Base-by-base conservation (phyloP, 1,140 invertebrate species). In the Acromyrmex charruanus region DNA sequence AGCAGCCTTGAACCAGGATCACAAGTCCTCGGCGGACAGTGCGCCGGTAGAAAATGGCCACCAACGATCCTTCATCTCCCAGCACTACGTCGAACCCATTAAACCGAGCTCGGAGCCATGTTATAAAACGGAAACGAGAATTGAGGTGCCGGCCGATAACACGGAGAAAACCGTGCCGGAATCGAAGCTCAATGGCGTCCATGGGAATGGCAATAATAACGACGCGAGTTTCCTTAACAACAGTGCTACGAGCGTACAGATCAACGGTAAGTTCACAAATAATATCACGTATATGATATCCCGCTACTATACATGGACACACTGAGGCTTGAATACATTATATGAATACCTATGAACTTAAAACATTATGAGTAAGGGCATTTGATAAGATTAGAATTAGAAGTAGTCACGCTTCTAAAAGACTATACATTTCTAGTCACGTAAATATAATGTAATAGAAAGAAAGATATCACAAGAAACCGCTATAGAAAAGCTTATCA, bases 151-250 rank as follows among this genome's bases (percentile, higher is more conserved):
- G n/a, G 90, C 89, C 44, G 87, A 94, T 75, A 91, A 88, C 61
- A 91, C 92, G 61, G 93, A 94, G 14, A 93, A 93, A 53, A 92
- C 75, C 58, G 74, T 85, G 21, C 31, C 84, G 86, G 88, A 88
- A 81, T 91, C 91, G 39, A 95, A 95, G 88, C 89, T 91, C 75
- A 95, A 95, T 89, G 94, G 94, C 21, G 90, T 94, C 61, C 90
- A 95, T 81, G 91, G 92, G 53, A 95, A 95, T 84, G 94, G 94
- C 49, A 95, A 95, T 77, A 95, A 95, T 68, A 95, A 95, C 72
- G 94, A 95, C 39, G 93, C 93, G 25, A 95, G 95, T 85, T 95
- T 95, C 80, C 93, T 95, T 81, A 95, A 95, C 68, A 94, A 92
- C n/a, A 95, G 93, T 63, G 88, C 92, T 18, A 91, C 93, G 7